A percentile compares a stretch with the other conserved stretches of the same genome.
Conservation (phyloP, 1,140 invertebrate genomes). For the Saccostrea echinata region DNA sequence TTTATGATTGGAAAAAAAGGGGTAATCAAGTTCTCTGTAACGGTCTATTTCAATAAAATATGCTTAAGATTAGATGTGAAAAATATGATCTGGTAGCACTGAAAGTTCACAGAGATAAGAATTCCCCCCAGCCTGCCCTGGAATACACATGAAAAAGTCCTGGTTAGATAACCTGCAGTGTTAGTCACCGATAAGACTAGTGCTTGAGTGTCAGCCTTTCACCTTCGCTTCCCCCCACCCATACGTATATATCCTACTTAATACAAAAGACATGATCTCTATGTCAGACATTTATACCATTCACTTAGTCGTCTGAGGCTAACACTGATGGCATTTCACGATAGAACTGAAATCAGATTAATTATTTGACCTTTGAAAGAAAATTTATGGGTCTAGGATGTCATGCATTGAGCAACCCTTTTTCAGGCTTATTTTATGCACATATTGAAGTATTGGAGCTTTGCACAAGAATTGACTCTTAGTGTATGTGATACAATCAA, state of each 20-base stretch:
- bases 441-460: too few relatives aligned
- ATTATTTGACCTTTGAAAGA: not conserved
- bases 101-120: conserved; percentile 18
- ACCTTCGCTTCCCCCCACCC: not conserved
- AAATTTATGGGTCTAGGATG: not conserved
- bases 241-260: not conserved
- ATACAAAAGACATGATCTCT: not conserved
- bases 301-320: not conserved
- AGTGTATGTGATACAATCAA: too few relatives aligned
- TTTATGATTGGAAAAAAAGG: too few relatives aligned
- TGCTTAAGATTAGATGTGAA: conserved; percentile 1
- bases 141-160: conserved; percentile 28
- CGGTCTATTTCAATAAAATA: too few relatives aligned
- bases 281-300: not conserved
- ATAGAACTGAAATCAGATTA: not conserved
- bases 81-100: conserved; percentile 13
- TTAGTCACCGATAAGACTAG: not conserved
- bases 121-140: too few relatives aligned
- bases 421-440: too few relatives aligned
- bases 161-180: conserved; percentile 17
- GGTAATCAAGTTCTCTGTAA: too few relatives aligned
- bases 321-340: not conserved
- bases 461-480: too few relatives aligned
- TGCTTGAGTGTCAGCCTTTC: not conserved
- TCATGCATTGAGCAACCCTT: not conserved